Evolutionary conservation across 1,140 invertebrate species (phyloP).

Genomic region (Psix sp.): DNA sequence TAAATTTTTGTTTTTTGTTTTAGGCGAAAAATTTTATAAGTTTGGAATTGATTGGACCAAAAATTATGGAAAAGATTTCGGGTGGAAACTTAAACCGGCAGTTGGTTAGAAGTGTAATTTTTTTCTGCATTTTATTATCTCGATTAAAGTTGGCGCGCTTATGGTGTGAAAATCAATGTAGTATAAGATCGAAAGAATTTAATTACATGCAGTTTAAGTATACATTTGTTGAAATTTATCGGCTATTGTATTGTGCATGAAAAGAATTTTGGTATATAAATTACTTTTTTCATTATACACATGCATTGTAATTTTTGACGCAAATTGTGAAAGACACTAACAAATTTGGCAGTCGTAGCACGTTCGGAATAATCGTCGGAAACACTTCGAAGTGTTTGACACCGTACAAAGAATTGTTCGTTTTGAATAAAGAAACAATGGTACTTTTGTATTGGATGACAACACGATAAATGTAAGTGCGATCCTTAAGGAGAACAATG

Average conservation of each 20-base stretch:
- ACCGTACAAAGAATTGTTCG: constrained; percentile 62
- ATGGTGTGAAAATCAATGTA: constrained; percentile 36
- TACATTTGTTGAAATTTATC: constrained; percentile 14
- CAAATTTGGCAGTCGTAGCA: constrained; percentile 62
- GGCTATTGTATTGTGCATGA: background rate
- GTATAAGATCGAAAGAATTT: constrained; percentile 14
- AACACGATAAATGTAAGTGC: constrained; percentile 64
- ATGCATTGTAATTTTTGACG: constrained; percentile 29
- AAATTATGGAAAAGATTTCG: too few relatives aligned
- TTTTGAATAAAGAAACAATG: constrained; percentile 70
- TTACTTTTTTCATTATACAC: background rate
- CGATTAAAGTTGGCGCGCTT: constrained; percentile 10
- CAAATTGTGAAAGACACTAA: constrained; percentile 60
- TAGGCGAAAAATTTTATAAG: too few relatives aligned
- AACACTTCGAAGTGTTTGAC: constrained; percentile 59
- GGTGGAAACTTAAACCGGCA: constrained; percentile 23
- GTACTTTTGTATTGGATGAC: constrained; percentile 60
- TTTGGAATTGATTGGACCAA: too few relatives aligned
- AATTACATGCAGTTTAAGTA: constrained; percentile 24
- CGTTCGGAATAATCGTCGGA: constrained; percentile 62
- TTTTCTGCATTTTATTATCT: constrained; percentile 29
- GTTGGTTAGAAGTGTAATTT: constrained; percentile 47
- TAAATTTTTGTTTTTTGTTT: constrained; percentile 27
- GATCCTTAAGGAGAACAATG: constrained; percentile 65
- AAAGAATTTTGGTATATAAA: background rate